phyloP scores from a whole-genome alignment of 1,140 invertebrate species.

The Campodea augens region DNA sequence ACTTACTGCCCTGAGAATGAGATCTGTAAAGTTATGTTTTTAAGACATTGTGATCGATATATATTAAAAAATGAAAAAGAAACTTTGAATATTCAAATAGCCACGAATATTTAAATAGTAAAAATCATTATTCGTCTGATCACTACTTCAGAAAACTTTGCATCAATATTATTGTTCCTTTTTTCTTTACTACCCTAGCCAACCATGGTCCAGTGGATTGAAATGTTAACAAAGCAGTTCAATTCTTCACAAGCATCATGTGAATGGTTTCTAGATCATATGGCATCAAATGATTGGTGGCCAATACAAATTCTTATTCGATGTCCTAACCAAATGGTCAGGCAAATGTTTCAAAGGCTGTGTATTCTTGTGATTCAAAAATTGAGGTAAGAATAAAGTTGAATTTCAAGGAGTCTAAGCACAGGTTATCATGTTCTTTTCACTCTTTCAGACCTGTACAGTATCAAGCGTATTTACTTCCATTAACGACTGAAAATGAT shows the following conservation, averaged over 20 bases:
- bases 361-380: constrained; percentile 86
- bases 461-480: too few species aligned
- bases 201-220: constrained; percentile 91
- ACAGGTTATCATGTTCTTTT: background rate
- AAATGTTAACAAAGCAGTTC: constrained; percentile 82
- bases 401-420: background rate
- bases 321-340: constrained; percentile 87
- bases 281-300: constrained; percentile 87
- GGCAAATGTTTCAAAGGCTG: constrained; percentile 82
- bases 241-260: constrained; percentile 75
- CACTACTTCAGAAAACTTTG: too few species aligned
- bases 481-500: constrained; percentile 40
- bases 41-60: too few species aligned
- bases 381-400: constrained; percentile 34
- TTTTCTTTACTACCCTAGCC: constrained; percentile 33
- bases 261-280: constrained; percentile 80
- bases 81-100: too few species aligned
- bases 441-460: background rate
- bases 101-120: too few species aligned
- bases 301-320: constrained; percentile 84
- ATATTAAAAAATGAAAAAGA: too few species aligned
- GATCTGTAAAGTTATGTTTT: too few species aligned
- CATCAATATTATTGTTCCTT: background rate
- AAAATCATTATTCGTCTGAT: too few species aligned
- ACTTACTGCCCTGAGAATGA: too few species aligned